phyloP scores from a whole-genome alignment of 1,140 invertebrate species.

The Drosophila trapezifrons region DNA sequence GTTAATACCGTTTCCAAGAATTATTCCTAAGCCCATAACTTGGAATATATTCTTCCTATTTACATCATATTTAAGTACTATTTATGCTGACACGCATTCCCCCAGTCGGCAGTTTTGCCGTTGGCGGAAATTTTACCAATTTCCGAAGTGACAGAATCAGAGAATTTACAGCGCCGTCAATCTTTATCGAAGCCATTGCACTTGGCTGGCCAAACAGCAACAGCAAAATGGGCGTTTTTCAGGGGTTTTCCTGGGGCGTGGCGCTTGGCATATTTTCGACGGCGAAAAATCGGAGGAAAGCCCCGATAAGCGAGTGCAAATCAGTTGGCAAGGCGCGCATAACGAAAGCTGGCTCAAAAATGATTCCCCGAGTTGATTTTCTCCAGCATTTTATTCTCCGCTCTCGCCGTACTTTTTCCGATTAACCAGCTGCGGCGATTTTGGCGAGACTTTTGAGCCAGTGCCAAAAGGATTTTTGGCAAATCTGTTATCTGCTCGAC shows the following conservation, averaged over 20 bases:
- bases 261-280: constrained; percentile 57
- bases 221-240: constrained; percentile 41
- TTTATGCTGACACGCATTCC: constrained; percentile 50
- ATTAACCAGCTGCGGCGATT: constrained; percentile 64
- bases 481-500: constrained; percentile 65
- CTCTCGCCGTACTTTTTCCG: constrained; percentile 55
- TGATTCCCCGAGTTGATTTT: constrained; percentile 73
- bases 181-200: constrained; percentile 79
- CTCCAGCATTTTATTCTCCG: constrained; percentile 51
- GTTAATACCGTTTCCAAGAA: constrained; percentile 1
- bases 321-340: constrained; percentile 58
- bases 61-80: constrained; percentile 45
- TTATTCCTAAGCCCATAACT: constrained; percentile 19
- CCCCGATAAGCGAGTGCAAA: constrained; percentile 75
- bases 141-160: constrained; percentile 83
- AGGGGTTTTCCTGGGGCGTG: constrained; percentile 33
- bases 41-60: constrained; percentile 26
- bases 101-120: constrained; percentile 22
- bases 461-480: constrained; percentile 71
- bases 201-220: constrained; percentile 70
- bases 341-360: constrained; percentile 41
- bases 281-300: constrained; percentile 28
- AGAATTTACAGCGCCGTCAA: constrained; percentile 83
- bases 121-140: constrained; percentile 78
- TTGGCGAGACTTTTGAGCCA: constrained; percentile 50